These are phyloP conservation scores for Callorhinus ursinus DNA, from an alignment of 2,113 vertebrate species.

Conservation along the genomic window DNA sequence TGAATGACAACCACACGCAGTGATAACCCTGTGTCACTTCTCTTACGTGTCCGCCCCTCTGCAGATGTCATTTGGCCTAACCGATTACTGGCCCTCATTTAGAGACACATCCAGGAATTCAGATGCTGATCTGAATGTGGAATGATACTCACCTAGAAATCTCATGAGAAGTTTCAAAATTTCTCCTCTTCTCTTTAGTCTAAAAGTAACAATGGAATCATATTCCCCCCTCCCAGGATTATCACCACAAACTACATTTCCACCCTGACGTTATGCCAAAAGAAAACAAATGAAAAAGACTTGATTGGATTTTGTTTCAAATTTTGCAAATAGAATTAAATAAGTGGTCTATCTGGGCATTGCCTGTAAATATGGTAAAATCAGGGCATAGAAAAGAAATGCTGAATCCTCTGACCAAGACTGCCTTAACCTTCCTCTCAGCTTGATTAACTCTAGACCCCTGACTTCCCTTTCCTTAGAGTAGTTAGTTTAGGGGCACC, in stretches of 20 bases:
- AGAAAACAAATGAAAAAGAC: neutral
- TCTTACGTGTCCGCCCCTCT: rapidly evolving
- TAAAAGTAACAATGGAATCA: neutral
- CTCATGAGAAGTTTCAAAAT: neutral
- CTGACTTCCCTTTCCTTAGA: neutral
- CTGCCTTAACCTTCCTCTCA: neutral
- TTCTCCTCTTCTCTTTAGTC: neutral
- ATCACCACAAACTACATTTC: neutral
- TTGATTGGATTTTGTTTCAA: neutral
- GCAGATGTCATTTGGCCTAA: neutral
- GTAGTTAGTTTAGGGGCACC: neutral
- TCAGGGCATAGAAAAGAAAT: neutral
- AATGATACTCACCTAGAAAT: neutral
- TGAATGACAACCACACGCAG: neutral
- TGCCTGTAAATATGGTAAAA: neutral
- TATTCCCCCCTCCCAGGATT: neutral
- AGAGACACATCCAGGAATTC: neutral
- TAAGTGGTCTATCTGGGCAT: neutral
- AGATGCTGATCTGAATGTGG: neutral
- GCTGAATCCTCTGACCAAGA: neutral
- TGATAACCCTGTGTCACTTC: neutral
- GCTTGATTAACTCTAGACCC: neutral
- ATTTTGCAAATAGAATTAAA: slow-evolving; percentile 25
- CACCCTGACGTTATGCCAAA: neutral
- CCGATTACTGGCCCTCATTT: neutral